Evolutionary conservation across 2,797 vertebrate genomes (phyloP), one percentile per base, ranked within the genome.

Genomic region (Neosilurus mollespiculum): DNA sequence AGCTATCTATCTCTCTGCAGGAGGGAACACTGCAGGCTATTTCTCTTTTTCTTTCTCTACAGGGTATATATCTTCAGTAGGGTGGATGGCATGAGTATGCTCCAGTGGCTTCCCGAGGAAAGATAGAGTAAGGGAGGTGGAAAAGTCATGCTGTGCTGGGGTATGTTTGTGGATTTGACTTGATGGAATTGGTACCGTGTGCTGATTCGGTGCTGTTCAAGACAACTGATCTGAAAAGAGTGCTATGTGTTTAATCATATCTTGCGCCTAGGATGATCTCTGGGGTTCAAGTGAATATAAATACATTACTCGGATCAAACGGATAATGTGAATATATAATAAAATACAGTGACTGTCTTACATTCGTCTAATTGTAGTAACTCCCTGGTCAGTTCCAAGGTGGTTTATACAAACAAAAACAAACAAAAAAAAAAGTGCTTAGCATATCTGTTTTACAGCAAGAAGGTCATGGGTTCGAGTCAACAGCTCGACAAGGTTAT

Each of bases 21-120:
- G 86, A 77, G 71, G 78, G 43, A 62, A 76, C 62, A 80, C 76
- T 81, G 77, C 71, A 77, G 83, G 83, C 79, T 54, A 78, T 83
- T 56, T 65, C 82, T 87, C 77, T 85, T 86, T 88, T 85, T 88
- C 76, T 88, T n/a, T 56, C 59, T 69, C 76, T 87, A 14, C 51
- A 77, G 80, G 72, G 58, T 59, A 78, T 80, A 87, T 72, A 84
- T 87, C 80, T 84, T 82, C 64, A 14, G 76, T 22, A 26, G 26
- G 70, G 69, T 24, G 58, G 80, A 70, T 34, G 80, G 75, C 70
- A 80, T 34, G 71, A 26, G 30, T 64, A 65, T 54, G 84, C 84
- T 84, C 65, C 76, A 59, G 82, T 83, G 62, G 30, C 71, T 81
- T 64, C 43, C 61, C 49, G 9, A 24, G 34, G 76, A 84, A 71